Base-by-base conservation (phyloP, 2,888 invertebrate species). In the Brachypterus glaber region DNA sequence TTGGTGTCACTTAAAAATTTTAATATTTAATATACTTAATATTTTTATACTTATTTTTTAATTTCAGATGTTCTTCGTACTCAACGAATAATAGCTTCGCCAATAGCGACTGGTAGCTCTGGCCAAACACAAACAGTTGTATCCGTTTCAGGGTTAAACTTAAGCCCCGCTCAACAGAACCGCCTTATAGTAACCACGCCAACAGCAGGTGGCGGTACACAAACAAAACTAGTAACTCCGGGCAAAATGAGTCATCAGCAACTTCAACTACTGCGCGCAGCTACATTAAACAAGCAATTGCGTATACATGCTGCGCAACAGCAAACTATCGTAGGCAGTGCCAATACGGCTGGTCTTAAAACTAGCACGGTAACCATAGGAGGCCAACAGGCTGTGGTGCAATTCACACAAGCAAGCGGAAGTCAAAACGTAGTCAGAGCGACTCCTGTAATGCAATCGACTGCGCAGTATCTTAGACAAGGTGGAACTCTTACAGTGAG, bases 211-310 rank as follows among this genome's bases (percentile, higher is more conserved):
- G 51, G 49, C 16, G 18, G 52, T 41, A n/a, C 44, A 40, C 8
- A 42, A 43, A 4, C 39, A 34, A 4, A 40, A 44, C 11, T 44
- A 46, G 66, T 70, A 3, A 65, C 73, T 24, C 67, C 73, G 37
- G 68, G 65, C 27, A 73, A 74, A 54, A 64, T 70, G 3, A 71
- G 70, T 14, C 68, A 67, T 2, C 70, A 72, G 0, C 77, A 76
- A 47, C 50, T 76, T 37, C 75, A 79, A 52, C 69, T 78, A 52
- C 76, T 77, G 48, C 80, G 79, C 40, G 59, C 63, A 3, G 48
- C 57, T 5, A 37, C 60, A 7, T 58, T 62, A 37, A 60, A 62
- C 40, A 57, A 60, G 36, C 64, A 64, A 39, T 49, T 65, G 35
- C 47, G 63, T n/a, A 46, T 65, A 33, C 63, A 64, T 44, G 45